Evolutionary conservation across 1,140 invertebrate species (phyloP).

Genomic region (Atta cephalotes): DNA sequence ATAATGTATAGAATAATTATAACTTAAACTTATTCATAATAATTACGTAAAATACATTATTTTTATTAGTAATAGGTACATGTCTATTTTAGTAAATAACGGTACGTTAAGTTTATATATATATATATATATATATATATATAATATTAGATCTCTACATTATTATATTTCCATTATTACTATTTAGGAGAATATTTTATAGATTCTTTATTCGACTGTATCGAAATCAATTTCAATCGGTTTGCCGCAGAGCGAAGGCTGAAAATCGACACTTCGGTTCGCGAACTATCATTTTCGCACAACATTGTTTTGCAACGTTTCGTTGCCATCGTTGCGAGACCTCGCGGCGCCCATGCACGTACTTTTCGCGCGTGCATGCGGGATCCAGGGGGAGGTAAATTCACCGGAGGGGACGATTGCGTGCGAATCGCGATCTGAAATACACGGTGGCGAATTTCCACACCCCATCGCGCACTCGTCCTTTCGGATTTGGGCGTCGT

Average conservation of each 20-base stretch:
- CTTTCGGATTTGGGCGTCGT: conserved; percentile 83
- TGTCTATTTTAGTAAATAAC: too few relatives aligned
- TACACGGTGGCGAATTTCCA: conserved; percentile 23
- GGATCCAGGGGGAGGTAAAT: background rate
- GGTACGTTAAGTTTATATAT: too few relatives aligned
- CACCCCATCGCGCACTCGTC: conserved; percentile 52
- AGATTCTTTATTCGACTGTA: background rate
- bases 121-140: too few relatives aligned
- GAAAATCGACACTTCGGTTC: background rate
- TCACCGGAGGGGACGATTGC: conserved; percentile 44
- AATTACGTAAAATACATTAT: too few relatives aligned
- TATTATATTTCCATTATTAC: background rate
- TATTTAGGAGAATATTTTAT: background rate
- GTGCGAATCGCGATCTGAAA: conserved; percentile 55
- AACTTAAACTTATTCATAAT: too few relatives aligned
- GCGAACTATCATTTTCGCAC: background rate
- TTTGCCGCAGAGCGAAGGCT: background rate
- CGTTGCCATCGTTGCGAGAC: conserved; percentile 60
- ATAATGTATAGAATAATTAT: too few relatives aligned
- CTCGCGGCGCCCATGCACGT: conserved; percentile 16
- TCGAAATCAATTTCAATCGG: background rate
- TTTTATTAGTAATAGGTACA: too few relatives aligned
- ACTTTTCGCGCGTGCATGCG: background rate
- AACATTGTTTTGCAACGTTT: conserved; percentile 39
- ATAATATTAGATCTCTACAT: background rate